These are phyloP conservation scores for Scolanthus callimorphus DNA, from an alignment of 92 coral and sea anemone species.

Conservation along the genomic window DNA sequence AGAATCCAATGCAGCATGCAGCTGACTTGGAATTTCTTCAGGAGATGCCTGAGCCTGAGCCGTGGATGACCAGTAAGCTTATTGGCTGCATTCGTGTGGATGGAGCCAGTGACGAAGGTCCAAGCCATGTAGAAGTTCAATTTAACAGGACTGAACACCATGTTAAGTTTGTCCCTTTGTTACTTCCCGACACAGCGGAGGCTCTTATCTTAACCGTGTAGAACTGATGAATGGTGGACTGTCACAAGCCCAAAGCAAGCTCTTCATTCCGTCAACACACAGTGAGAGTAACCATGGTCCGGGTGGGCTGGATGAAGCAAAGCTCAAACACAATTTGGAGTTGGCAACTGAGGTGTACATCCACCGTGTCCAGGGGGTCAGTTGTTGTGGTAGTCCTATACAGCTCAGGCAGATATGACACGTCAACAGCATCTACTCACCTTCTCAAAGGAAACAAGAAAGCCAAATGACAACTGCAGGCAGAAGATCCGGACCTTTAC, in stretches of 20 bases:
- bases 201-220: slow-evolving; percentile 31
- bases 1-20: slow-evolving; percentile 46
- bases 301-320: slow-evolving; percentile 45
- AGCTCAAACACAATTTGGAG: too few relatives aligned
- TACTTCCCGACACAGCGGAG: slow-evolving; percentile 51
- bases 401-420: slow-evolving; percentile 27
- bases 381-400: slow-evolving; percentile 33
- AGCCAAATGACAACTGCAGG: slow-evolving; percentile 21
- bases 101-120: slow-evolving; percentile 46
- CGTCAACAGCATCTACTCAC: slow-evolving; percentile 30
- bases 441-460: slow-evolving; percentile 39
- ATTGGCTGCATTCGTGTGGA: slow-evolving; percentile 51
- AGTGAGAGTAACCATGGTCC: slow-evolving; percentile 26
- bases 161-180: slow-evolving; percentile 16
- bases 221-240: too few relatives aligned
- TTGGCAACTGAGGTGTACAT: slow-evolving; percentile 55
- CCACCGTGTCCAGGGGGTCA: slow-evolving; percentile 42
- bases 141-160: slow-evolving; percentile 56
- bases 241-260: slow-evolving; percentile 44
- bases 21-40: slow-evolving; percentile 46
- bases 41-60: slow-evolving; percentile 14
- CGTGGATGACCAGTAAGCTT: slow-evolving; percentile 5
- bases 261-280: slow-evolving; percentile 50
- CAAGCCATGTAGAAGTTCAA: slow-evolving; percentile 45
- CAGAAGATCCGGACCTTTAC: slow-evolving; percentile 19